phyloP scores from a whole-genome alignment of 2,797 vertebrate species.

The Emydoidea blandingii region DNA sequence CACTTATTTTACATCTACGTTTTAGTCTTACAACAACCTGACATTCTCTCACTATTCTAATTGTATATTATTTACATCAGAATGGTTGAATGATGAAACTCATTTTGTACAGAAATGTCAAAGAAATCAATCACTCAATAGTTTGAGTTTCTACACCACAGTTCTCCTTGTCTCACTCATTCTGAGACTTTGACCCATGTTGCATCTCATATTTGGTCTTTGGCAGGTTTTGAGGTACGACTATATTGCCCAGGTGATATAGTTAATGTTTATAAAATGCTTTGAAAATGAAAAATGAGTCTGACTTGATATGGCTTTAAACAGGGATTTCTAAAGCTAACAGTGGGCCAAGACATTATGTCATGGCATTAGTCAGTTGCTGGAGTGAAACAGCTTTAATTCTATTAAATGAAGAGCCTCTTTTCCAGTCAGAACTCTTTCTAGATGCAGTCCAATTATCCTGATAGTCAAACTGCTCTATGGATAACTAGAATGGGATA shows the following conservation, averaged over 20 bases:
- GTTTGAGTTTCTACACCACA: not conserved
- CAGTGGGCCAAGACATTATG: not conserved
- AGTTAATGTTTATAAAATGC: not conserved
- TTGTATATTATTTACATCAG: not conserved
- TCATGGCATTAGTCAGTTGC: not conserved
- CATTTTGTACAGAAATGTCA: not conserved
- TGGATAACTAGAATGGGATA: not conserved
- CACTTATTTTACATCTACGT: no score
- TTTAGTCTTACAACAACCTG: no score
- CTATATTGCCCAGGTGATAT: not conserved
- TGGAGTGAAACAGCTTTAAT: conserved; percentile 5
- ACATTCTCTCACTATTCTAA: not conserved
- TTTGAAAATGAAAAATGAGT: not conserved
- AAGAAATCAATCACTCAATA: not conserved
- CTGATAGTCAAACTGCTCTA: not conserved
- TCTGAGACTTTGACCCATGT: not conserved
- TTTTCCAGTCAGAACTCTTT: not conserved
- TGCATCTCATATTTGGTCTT: not conserved
- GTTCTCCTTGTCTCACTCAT: not conserved
- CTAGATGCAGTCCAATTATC: not conserved
- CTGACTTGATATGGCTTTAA: not conserved
- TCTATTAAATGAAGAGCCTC: not conserved
- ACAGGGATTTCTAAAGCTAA: not conserved
- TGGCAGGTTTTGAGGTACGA: not conserved
- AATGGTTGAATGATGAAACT: not conserved